Conservation (phyloP, 1,140 invertebrate species). For the Heliconius melpomene region DNA sequence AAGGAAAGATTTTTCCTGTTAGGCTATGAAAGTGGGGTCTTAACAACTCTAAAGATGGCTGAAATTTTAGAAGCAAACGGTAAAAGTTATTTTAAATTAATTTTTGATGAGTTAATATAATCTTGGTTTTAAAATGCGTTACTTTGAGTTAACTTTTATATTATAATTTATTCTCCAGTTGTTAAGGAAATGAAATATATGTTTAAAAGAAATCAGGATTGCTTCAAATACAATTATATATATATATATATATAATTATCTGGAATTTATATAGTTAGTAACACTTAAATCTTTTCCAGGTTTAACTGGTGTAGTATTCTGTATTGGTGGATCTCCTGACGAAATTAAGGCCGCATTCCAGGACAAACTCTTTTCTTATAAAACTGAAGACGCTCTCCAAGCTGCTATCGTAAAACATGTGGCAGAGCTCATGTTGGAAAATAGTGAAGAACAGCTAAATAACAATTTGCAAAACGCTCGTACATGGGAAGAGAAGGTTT, state of each 20-base stretch:
- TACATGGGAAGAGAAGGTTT: slow-evolving; percentile 47
- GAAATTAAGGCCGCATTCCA: slow-evolving; percentile 41
- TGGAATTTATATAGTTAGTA: no score
- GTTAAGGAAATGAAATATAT: no score
- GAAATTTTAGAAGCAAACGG: slow-evolving; percentile 58
- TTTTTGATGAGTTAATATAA: no score
- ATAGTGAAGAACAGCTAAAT: slow-evolving; percentile 17
- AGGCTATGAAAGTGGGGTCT: slow-evolving; percentile 43
- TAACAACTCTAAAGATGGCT: slow-evolving; percentile 60
- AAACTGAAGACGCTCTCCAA: slow-evolving; percentile 46
- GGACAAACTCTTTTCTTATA: slow-evolving; percentile 36
- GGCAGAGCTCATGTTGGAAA: slow-evolving; percentile 37
- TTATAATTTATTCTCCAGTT: no score
- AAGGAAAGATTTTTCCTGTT: slow-evolving; percentile 15
- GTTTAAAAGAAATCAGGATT: no score
- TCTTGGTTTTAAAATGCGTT: no score
- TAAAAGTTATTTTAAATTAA: background rate
- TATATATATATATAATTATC: no score
- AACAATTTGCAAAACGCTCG: slow-evolving; percentile 10
- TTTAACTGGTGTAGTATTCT: slow-evolving; percentile 53
- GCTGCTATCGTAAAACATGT: slow-evolving; percentile 45
- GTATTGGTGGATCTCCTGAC: slow-evolving; percentile 45
- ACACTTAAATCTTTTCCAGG: slow-evolving; percentile 37
- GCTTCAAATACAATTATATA: no score
- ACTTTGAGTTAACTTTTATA: no score